Conservation (phyloP, 2,113 vertebrate species). For the Psophia crepitans region DNA sequence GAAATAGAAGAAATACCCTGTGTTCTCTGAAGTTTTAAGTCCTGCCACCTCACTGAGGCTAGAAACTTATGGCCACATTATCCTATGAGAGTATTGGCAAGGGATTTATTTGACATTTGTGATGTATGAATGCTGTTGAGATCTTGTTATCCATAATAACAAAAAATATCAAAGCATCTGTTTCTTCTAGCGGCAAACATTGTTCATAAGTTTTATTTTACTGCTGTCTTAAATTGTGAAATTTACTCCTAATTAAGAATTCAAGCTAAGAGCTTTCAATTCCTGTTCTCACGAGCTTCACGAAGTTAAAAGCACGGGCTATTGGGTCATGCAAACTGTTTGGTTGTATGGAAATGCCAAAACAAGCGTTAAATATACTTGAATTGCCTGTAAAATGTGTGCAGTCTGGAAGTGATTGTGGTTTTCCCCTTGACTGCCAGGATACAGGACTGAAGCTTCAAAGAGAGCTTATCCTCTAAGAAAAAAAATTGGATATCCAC, state of each 20-base stretch:
- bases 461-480: not conserved
- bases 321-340: not conserved
- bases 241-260: not conserved
- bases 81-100: not conserved
- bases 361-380: not conserved
- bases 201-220: not conserved
- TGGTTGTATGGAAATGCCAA: not conserved
- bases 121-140: not conserved
- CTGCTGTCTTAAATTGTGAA: not conserved
- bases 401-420: not conserved
- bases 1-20: not conserved
- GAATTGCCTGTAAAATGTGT: not conserved
- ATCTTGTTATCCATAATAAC: not conserved
- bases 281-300: not conserved
- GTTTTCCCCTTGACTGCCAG: not conserved
- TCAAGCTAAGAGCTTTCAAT: not conserved
- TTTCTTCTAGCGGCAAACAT: not conserved
- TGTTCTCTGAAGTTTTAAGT: not conserved
- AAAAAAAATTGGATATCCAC: not conserved
- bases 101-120: not conserved
- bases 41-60: not conserved
- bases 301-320: not conserved
- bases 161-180: not conserved
- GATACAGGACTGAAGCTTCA: not conserved
- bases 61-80: not conserved